Conservation (phyloP, 1,140 invertebrate genomes). For the Zaprionus ornatus region DNA sequence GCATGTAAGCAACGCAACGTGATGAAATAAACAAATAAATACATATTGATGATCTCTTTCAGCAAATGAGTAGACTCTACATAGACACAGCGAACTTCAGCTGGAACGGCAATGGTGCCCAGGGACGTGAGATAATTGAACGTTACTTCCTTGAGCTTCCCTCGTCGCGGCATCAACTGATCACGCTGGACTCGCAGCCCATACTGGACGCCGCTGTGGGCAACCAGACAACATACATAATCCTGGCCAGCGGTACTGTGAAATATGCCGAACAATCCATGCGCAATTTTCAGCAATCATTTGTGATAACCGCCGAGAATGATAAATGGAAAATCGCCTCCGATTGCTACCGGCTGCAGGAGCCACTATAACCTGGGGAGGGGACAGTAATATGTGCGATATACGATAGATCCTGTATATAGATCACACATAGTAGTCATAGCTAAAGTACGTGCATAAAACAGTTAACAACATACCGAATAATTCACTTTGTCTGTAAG, state of each 20-base stretch:
- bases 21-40: constrained; percentile 20
- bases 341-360: constrained; percentile 92
- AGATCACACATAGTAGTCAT: not conserved
- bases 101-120: constrained; percentile 93
- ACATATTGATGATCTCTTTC: constrained; percentile 23
- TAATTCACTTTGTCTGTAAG: not conserved
- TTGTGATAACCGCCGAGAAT: constrained; percentile 91
- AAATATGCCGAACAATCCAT: constrained; percentile 86
- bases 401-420: not conserved
- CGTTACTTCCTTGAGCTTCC: constrained; percentile 91
- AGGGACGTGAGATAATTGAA: constrained; percentile 90
- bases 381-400: not conserved
- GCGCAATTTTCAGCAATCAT: constrained; percentile 91
- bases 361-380: constrained; percentile 55
- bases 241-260: constrained; percentile 90
- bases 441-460: not conserved
- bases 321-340: constrained; percentile 96
- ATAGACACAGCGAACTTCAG: constrained; percentile 90
- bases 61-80: constrained; percentile 91
- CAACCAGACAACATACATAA: constrained; percentile 89
- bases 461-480: not conserved
- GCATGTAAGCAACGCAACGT: constrained; percentile 87
- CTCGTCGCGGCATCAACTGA: constrained; percentile 88
- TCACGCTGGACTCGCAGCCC: constrained; percentile 91
- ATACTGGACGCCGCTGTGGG: constrained; percentile 88